A percentile compares a stretch with the other conserved stretches of the same genome.
phyloP scores from a whole-genome alignment of 2,888 invertebrate genomes.

The Caenorhabditis sp. region DNA sequence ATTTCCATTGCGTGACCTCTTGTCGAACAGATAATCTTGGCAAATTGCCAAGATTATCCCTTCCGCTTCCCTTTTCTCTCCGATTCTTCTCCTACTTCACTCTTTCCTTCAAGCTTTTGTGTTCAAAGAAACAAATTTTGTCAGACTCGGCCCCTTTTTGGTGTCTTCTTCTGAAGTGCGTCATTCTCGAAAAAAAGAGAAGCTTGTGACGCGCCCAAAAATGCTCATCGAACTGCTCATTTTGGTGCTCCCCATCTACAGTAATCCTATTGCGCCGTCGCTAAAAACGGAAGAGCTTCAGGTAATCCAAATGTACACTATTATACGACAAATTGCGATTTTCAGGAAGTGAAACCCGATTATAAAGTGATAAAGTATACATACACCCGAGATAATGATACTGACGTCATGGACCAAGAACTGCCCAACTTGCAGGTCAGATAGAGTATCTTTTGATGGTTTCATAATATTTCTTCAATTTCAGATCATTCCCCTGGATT shows the following conservation, averaged over 20 bases:
- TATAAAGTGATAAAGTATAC: slow-evolving; percentile 44
- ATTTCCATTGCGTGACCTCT: neutral
- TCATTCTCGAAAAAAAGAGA: neutral
- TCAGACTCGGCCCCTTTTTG: slow-evolving; percentile 10
- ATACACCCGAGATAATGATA: slow-evolving; percentile 38
- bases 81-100: neutral
- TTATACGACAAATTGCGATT: neutral
- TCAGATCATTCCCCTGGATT: slow-evolving; percentile 56
- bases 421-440: slow-evolving; percentile 19
- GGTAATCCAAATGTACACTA: neutral
- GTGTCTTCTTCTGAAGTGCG: neutral
- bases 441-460: too few species aligned
- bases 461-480: neutral
- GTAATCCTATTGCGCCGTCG: slow-evolving; percentile 9
- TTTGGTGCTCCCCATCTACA: slow-evolving; percentile 1
- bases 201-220: neutral
- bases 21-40: slow-evolving; percentile 1
- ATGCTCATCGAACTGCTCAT: slow-evolving; percentile 13
- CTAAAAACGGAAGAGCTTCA: neutral
- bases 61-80: neutral
- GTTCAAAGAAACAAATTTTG: too few species aligned
- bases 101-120: neutral
- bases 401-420: slow-evolving; percentile 47
- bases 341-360: slow-evolving; percentile 32
- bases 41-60: slow-evolving; percentile 26